Conservation (phyloP, 2,888 invertebrate genomes). For the Ichneumoninae sp. region DNA sequence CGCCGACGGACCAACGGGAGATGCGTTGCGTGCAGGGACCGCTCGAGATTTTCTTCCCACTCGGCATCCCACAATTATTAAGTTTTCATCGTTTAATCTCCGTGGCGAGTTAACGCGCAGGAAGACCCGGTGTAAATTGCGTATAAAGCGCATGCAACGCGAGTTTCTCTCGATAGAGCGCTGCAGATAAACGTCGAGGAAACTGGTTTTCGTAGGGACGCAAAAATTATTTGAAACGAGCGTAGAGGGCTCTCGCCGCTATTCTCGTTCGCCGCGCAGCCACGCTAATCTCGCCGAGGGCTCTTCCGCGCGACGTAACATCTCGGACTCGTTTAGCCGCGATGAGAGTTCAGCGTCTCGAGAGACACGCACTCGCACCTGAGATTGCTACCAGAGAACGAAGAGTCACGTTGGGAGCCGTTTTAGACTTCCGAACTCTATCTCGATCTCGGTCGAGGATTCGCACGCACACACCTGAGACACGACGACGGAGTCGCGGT, state of each 20-base stretch:
- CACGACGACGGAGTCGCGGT: background rate
- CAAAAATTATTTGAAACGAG: slow-evolving; percentile 50
- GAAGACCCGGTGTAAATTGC: slow-evolving; percentile 44
- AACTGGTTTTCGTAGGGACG: slow-evolving; percentile 61
- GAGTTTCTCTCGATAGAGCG: slow-evolving; percentile 19
- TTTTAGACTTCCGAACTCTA: slow-evolving; percentile 21
- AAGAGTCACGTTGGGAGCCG: slow-evolving; percentile 19
- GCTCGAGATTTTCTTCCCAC: slow-evolving; percentile 2
- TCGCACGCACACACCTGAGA: slow-evolving; percentile 23
- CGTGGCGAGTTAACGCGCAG: slow-evolving; percentile 52
- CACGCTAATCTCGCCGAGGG: slow-evolving; percentile 29
- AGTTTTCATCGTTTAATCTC: slow-evolving; percentile 55
- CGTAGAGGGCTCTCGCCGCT: slow-evolving; percentile 13
- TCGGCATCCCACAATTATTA: slow-evolving; percentile 12
- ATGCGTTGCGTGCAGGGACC: background rate
- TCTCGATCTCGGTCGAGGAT: slow-evolving; percentile 32
- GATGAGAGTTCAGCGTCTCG: slow-evolving; percentile 20
- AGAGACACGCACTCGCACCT: slow-evolving; percentile 54
- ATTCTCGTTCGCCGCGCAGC: slow-evolving; percentile 22
- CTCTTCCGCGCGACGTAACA: slow-evolving; percentile 46
- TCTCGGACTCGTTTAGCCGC: background rate
- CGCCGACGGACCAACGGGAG: background rate
- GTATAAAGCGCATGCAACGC: slow-evolving; percentile 42
- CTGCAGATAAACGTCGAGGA: slow-evolving; percentile 36
- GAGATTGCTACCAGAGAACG: slow-evolving; percentile 29